These are phyloP conservation scores for Diachasma alloeum DNA, from an alignment of 1,140 invertebrate genomes.

Conservation along the genomic window DNA sequence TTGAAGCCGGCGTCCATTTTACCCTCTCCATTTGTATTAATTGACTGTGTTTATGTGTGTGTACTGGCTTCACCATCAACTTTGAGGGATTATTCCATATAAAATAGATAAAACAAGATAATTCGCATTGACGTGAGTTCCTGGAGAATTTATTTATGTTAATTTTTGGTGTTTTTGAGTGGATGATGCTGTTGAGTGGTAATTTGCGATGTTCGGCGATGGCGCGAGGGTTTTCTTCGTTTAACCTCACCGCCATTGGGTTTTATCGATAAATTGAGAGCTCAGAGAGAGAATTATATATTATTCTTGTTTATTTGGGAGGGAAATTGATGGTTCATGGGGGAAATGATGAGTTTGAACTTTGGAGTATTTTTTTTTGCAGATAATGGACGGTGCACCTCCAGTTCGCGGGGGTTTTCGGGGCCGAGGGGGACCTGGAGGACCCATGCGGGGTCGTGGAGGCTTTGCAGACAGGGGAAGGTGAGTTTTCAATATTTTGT, in stretches of 20 bases:
- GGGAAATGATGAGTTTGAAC: neutral
- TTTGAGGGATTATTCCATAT: neutral
- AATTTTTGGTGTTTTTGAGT: too few relatives aligned
- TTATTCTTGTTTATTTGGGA: neutral
- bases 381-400: constrained; percentile 53
- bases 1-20: neutral
- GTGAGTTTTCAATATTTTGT: constrained; percentile 35
- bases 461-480: constrained; percentile 57
- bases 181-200: too few relatives aligned
- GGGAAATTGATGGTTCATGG: neutral
- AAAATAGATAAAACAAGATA: neutral
- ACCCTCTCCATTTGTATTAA: neutral
- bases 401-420: constrained; percentile 54
- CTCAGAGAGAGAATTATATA: too few relatives aligned
- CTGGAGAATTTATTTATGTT: neutral
- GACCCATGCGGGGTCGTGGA: constrained; percentile 57
- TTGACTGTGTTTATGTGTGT: neutral
- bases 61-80: neutral
- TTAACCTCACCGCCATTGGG: too few relatives aligned
- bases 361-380: neutral
- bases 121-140: neutral
- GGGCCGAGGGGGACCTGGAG: constrained; percentile 52
- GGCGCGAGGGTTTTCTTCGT: too few relatives aligned
- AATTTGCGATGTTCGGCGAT: too few relatives aligned
- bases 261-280: too few relatives aligned